Conservation (phyloP, 2,113 vertebrate genomes). For the Platysternon megacephalum region DNA sequence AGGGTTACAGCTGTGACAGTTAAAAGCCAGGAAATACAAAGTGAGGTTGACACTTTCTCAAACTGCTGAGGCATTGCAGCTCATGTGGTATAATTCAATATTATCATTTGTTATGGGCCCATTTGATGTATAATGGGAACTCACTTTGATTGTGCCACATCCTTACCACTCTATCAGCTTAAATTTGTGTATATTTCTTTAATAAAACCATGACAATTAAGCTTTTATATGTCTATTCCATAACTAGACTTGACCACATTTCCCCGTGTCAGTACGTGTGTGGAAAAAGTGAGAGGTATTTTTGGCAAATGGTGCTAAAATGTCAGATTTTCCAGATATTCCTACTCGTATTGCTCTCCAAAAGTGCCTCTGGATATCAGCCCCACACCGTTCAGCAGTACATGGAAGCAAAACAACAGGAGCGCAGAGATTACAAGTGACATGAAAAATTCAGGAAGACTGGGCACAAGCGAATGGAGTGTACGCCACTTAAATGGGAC, state of each 20-base stretch:
- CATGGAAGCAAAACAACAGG: slow-evolving; percentile 19
- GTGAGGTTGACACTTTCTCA: not conserved
- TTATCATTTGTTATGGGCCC: not conserved
- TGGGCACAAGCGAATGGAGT: slow-evolving; percentile 9
- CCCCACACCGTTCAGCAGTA: not conserved
- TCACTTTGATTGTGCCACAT: not conserved
- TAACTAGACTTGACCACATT: not conserved
- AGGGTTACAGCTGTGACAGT: not conserved
- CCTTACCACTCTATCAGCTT: not conserved
- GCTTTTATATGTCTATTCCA: not conserved
- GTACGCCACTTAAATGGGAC: not conserved
- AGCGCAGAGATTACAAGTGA: slow-evolving; percentile 1
- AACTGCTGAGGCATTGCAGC: not conserved
- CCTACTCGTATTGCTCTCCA: slow-evolving; percentile 7
- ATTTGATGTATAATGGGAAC: not conserved
- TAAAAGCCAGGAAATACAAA: not conserved
- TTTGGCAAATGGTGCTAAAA: not conserved
- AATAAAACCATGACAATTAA: not conserved
- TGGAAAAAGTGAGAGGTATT: slow-evolving; percentile 21
- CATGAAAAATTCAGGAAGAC: not conserved
- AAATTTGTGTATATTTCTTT: not conserved
- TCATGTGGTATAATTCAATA: not conserved
- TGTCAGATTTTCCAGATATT: slow-evolving; percentile 41
- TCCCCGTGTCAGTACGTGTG: not conserved
- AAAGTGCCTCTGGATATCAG: slow-evolving; percentile 4